Evolutionary conservation across 2,113 vertebrate genomes (phyloP), one percentile per base, ranked within the genome.

Genomic region (Eubucco bourcierii): DNA sequence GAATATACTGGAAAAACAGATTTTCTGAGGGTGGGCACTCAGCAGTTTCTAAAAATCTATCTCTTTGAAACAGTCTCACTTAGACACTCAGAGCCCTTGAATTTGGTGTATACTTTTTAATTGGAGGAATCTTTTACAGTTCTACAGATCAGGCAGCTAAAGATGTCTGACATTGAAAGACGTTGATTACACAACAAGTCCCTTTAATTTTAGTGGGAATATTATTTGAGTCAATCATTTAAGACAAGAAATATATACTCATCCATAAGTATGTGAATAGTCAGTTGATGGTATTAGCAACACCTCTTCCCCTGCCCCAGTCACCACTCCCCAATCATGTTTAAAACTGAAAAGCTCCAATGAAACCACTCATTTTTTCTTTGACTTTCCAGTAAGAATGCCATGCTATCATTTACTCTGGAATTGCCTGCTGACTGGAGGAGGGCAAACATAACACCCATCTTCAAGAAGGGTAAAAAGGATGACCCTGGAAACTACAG

Each of bases 1-100:
- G 90, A 95, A 95, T 90, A 94, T 20, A 70, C 64, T 41, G 21
- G 8, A 92, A 91, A 94, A 89, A 7, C 95, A 95, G 90, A 93
- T 95, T 96, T 95, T 95, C 75, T 74, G 91, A 91, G 84, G 94
- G 94, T 85, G 90, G 81, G 79, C 10, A 20, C 34, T 88, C 53
- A 44, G 12, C 29, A 89, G 44, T 72, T 86, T 82, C 80, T 81
- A 79, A 87, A 94, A 92, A 61, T 66, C 59, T 12, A 88, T 1
- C 6, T 76, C 19, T 87, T 46, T 59, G 25, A 74, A 84, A 52
- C 73, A 79, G 20, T 76, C 28, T 90, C 7, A 52, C 90, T 82
- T 88, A 91, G 29, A 71, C 27, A 60, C 6, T 61, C 44, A 68
- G 39, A 87, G 41, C 5, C 37, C 41, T 74, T 83, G 77, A 66